phyloP scores from a whole-genome alignment of 2,113 vertebrate genomes.

The Notiomystis cincta region DNA sequence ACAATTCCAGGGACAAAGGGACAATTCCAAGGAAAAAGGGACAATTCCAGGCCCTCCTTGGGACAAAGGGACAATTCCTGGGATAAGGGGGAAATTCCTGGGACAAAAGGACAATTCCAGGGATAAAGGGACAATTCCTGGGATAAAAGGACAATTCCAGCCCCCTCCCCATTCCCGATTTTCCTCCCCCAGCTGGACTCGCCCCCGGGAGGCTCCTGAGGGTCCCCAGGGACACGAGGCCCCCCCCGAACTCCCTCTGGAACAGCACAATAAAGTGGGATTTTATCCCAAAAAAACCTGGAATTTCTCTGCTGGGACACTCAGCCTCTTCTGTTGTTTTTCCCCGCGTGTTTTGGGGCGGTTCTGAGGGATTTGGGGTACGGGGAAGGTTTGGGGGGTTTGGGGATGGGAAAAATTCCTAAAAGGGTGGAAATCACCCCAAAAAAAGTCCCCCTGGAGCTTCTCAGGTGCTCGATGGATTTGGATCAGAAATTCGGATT shows the following conservation, averaged over 20 bases:
- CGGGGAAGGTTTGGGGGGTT: not conserved
- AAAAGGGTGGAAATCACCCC: too few relatives aligned
- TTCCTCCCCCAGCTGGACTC: not conserved
- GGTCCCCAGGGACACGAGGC: not conserved
- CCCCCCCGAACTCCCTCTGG: too few relatives aligned
- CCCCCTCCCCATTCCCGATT: not conserved
- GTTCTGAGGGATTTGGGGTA: not conserved
- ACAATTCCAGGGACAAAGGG: not conserved
- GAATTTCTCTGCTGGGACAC: not conserved
- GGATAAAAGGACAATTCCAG: not conserved
- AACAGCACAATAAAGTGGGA: not conserved
- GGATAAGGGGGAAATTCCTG: not conserved
- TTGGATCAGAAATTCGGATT: not conserved
- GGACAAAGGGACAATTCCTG: not conserved
- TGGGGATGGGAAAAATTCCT: not conserved
- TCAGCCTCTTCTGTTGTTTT: accelerated
- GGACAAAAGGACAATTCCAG: not conserved
- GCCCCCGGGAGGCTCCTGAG: accelerated
- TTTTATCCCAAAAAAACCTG: not conserved
- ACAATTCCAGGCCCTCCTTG: not conserved
- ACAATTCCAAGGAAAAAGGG: not conserved
- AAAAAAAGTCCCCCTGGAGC: not conserved
- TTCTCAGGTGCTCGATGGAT: not conserved
- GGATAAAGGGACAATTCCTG: not conserved
- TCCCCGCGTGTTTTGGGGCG: accelerated